phyloP scores from a whole-genome alignment of 2,888 invertebrate species.

The Drosophila mayaguana region DNA sequence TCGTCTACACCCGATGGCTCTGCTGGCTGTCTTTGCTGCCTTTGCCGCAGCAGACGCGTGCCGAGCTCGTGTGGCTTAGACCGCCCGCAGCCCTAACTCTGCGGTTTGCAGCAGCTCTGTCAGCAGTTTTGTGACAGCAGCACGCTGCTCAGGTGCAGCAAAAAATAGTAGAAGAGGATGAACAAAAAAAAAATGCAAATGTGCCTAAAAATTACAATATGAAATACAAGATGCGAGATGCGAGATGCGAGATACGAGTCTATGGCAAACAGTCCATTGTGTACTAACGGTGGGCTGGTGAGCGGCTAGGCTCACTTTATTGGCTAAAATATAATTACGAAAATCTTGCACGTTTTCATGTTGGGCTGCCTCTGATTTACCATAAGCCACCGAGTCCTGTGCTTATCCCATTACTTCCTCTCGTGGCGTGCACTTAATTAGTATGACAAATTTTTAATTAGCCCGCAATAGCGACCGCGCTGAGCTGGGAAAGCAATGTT shows the following conservation, averaged over 20 bases:
- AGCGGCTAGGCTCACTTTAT: slow-evolving; percentile 24
- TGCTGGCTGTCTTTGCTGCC: slow-evolving; percentile 24
- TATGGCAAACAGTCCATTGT: slow-evolving; percentile 39
- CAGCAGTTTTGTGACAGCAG: slow-evolving; percentile 59
- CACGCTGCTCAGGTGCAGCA: slow-evolving; percentile 49
- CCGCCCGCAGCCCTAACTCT: slow-evolving; percentile 9
- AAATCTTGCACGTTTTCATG: slow-evolving; percentile 40
- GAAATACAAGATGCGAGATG: slow-evolving; percentile 19
- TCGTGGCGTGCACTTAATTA: slow-evolving; percentile 71
- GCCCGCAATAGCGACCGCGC: slow-evolving; percentile 68
- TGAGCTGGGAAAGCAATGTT: slow-evolving; percentile 65
- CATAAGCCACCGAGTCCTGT: slow-evolving; percentile 47
- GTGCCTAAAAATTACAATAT: slow-evolving; percentile 61
- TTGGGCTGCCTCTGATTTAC: slow-evolving; percentile 52
- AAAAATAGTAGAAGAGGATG: slow-evolving; percentile 17
- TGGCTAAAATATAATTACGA: slow-evolving; percentile 64
- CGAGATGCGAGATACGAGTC: slow-evolving; percentile 7
- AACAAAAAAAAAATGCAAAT: slow-evolving; percentile 63
- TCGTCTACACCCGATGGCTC: slow-evolving; percentile 49
- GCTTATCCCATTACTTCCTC: slow-evolving; percentile 36
- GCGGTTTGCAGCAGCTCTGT: slow-evolving; percentile 48
- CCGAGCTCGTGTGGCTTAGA: slow-evolving; percentile 32
- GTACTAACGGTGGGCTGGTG: not conserved
- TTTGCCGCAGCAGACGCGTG: slow-evolving; percentile 36
- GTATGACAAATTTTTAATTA: slow-evolving; percentile 81